Evolutionary conservation across 2,888 invertebrate species (phyloP), one percentile per base, ranked within the genome.

Genomic region (Geotrupes spiniger): DNA sequence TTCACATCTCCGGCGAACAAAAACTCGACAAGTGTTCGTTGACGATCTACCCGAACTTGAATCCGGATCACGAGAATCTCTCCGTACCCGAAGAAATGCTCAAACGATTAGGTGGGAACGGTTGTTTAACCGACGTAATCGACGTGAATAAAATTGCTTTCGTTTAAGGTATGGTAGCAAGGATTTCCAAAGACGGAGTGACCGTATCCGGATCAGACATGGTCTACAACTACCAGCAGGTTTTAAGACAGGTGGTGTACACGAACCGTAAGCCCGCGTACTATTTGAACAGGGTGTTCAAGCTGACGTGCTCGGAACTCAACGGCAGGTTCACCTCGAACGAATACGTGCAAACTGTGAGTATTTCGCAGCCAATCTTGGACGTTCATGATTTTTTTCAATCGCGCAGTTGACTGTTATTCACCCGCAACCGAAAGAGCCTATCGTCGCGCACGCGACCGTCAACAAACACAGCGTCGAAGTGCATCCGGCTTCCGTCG

Each of bases 261-360:
- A 92, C 92, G 70, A 97, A 98, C 77, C 89, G 89, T 65, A 93
- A 96, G 69, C 96, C 97, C 2, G 95, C 95, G 6, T 94, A 95
- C 72, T 94, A 94, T 71, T 78, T 96, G 57, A 95, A 94, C 76
- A 84, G 96, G 54, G 93, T 92, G 15, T 98, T 98, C 78, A 93
- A 94, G 68, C 80, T 99, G 39, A 89, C 92, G 52, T 99, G 99
- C 75, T 92, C 93, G 1, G 94, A 95, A 72, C 80, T 95, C 51
- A 92, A 89, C 74, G 94, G 94, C 2, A 80, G 95, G 40, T 94
- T 95, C 74, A 89, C 92, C 59, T 94, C 93, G 76, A 96, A 96
- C 74, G 94, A 96, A 76, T 93, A 96, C 70, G 87, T 92, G 44
- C 90, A 96, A 70, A 95, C 93, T 56, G 89, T 89, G 73, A 76